Evolutionary conservation across 2,797 vertebrate genomes (phyloP).

Genomic region (Rhinella marina): DNA sequence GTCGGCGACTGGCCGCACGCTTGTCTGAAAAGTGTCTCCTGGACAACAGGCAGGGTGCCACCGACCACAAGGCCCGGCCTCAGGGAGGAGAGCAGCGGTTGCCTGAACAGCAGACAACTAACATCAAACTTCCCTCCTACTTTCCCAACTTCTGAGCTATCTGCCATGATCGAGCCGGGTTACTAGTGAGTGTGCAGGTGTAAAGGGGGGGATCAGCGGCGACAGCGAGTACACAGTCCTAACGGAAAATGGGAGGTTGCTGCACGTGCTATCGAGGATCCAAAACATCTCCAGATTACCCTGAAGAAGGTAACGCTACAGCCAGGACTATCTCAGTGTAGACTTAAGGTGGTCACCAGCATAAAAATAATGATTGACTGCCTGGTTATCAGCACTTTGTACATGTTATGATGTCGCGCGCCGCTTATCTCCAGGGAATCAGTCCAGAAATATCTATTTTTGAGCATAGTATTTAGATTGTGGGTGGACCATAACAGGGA

Average conservation of each 20-base stretch:
- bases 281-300: neutral
- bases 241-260: neutral
- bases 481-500: no score
- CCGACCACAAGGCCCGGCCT: conserved; percentile 49
- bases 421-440: no score
- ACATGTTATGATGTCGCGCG: no score
- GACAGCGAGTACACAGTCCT: neutral
- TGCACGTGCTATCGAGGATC: conserved; percentile 38
- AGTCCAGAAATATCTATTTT: no score
- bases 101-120: conserved; percentile 30
- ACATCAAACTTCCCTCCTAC: conserved; percentile 3
- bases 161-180: neutral
- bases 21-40: conserved; percentile 57
- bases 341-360: neutral
- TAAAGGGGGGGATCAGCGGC: neutral
- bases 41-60: conserved; percentile 62
- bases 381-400: no score
- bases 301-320: neutral
- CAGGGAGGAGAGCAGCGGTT: neutral
- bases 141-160: neutral
- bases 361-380: no score
- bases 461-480: no score
- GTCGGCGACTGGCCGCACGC: conserved; percentile 7
- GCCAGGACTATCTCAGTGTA: neutral
- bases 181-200: neutral